Evolutionary conservation across 2,797 vertebrate species (phyloP).

Genomic region (Gymnodraco acuticeps): DNA sequence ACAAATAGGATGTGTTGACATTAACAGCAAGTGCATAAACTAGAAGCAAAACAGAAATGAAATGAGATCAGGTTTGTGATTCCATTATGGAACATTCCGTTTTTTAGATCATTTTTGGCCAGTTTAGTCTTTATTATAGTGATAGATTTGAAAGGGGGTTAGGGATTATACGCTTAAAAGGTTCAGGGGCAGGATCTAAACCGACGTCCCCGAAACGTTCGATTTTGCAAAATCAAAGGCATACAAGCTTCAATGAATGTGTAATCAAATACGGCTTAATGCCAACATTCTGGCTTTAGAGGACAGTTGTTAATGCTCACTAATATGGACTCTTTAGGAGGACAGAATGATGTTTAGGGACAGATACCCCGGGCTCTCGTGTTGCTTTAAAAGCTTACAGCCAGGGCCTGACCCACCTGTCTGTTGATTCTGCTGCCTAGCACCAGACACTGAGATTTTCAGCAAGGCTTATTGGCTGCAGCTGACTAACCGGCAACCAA

Average conservation of each 20-base stretch:
- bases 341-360: conserved; percentile 10
- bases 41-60: not conserved
- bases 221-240: not conserved
- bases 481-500: conserved; percentile 90
- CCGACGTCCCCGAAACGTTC: too few relatives aligned
- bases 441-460: conserved; percentile 94
- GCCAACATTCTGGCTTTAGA: conserved; percentile 60
- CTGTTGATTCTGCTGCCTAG: conserved; percentile 94
- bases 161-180: too few relatives aligned
- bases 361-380: conserved; percentile 31
- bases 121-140: too few relatives aligned
- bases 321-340: conserved; percentile 21
- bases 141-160: too few relatives aligned
- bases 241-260: not conserved
- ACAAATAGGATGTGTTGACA: not conserved
- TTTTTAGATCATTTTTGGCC: too few relatives aligned
- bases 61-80: conserved; percentile 60
- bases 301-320: not conserved
- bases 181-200: too few relatives aligned
- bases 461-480: conserved; percentile 91
- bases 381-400: conserved; percentile 90
- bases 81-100: conserved; percentile 71
- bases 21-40: not conserved
- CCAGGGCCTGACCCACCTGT: conserved; percentile 95
- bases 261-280: conserved; percentile 27